Percentiles rank a stretch among this genome's conserved stretches.
Conservation (phyloP, 2,113 vertebrate genomes). For the Scomber japonicus region DNA sequence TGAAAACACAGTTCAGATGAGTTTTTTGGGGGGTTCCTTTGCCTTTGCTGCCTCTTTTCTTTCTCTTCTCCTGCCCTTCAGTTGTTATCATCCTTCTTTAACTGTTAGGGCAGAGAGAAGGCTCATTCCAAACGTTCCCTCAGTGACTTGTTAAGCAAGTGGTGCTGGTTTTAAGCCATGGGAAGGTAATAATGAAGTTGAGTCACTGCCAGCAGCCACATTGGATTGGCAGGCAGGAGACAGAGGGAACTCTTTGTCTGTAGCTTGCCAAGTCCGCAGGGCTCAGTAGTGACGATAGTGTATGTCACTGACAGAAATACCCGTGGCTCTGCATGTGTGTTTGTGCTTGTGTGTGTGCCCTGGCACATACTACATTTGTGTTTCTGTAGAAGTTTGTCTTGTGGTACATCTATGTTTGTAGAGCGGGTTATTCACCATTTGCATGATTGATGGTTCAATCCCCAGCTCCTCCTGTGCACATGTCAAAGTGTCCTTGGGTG, state of each 20-base stretch:
- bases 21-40: not conserved
- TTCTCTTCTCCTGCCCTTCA: not conserved
- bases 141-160: conserved; percentile 47
- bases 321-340: conserved; percentile 4
- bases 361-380: not conserved
- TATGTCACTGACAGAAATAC: conserved; percentile 58
- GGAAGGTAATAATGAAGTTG: conserved; percentile 78
- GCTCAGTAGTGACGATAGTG: conserved; percentile 51
- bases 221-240: conserved; percentile 70
- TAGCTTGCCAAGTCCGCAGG: conserved; percentile 26
- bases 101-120: conserved; percentile 3
- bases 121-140: conserved; percentile 52
- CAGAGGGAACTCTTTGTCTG: conserved; percentile 68
- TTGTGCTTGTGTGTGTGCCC: not conserved
- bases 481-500: too few relatives aligned
- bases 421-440: too few relatives aligned
- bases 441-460: too few relatives aligned
- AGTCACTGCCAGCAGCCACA: conserved; percentile 66
- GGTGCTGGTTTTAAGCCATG: conserved; percentile 57
- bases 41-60: not conserved
- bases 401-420: not conserved
- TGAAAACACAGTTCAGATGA: not conserved
- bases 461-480: too few relatives aligned
- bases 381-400: not conserved
- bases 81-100: conserved; percentile 15